Conservation (phyloP, 2,888 invertebrate species). For the Dioctria linearis region DNA sequence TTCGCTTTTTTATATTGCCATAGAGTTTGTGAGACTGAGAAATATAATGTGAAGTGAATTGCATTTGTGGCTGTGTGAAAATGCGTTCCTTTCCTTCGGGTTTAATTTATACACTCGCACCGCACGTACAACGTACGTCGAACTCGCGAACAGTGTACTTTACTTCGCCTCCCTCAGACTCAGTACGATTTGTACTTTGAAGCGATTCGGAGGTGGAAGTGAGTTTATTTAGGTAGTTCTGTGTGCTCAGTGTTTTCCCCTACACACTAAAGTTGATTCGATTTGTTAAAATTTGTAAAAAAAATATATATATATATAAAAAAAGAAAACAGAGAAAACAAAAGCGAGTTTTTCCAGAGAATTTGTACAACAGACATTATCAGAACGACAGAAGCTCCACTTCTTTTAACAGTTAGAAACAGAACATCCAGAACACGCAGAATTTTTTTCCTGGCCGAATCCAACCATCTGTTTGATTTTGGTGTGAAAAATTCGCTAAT, state of each 20-base stretch:
- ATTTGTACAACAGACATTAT: neutral
- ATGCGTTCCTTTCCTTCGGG: slow-evolving; percentile 28
- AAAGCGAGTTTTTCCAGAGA: neutral
- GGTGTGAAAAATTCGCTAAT: slow-evolving; percentile 11
- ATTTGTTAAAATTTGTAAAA: neutral
- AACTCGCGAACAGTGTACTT: slow-evolving; percentile 6
- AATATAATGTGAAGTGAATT: too few species aligned
- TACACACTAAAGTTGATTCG: slow-evolving; percentile 23
- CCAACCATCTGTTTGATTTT: slow-evolving; percentile 47
- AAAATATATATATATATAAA: too few species aligned
- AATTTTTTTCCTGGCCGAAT: neutral
- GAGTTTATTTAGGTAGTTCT: slow-evolving; percentile 13
- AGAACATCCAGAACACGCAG: slow-evolving; percentile 37
- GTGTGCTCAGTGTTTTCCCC: slow-evolving; percentile 41
- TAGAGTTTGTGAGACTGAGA: too few species aligned
- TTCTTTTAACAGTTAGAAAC: neutral
- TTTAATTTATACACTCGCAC: neutral
- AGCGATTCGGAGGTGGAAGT: slow-evolving; percentile 64
- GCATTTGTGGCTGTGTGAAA: slow-evolving; percentile 11
- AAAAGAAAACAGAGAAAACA: neutral
- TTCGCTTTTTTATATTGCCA: neutral
- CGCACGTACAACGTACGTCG: too few species aligned
- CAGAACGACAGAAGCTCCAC: slow-evolving; percentile 2
- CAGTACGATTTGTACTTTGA: slow-evolving; percentile 67
- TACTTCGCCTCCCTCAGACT: slow-evolving; percentile 42